A percentile compares a stretch with the other conserved stretches of the same genome.
These are phyloP conservation scores for Coptotermes formosanus DNA, from an alignment of 1,140 invertebrate species.

Conservation along the genomic window DNA sequence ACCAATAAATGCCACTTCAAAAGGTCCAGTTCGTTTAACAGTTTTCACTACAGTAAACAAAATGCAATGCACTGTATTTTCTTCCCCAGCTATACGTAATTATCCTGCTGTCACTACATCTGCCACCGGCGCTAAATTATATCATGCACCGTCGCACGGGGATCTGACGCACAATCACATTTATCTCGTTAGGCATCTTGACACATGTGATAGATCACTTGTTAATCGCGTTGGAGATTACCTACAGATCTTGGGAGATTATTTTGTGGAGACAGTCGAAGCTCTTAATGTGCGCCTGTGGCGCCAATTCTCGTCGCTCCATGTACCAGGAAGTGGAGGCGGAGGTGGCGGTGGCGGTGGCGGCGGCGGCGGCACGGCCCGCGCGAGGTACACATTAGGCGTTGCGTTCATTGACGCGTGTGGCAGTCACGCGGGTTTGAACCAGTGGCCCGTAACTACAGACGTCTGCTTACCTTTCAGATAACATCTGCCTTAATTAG, in stretches of 20 bases:
- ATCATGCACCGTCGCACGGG: too few species aligned
- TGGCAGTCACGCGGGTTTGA: not conserved
- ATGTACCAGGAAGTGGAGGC: not conserved
- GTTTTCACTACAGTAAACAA: not conserved
- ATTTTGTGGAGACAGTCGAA: not conserved
- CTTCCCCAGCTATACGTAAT: not conserved
- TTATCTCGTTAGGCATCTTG: not conserved
- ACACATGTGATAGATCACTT: not conserved
- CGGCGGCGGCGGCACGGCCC: not conserved
- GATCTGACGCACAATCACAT: not conserved
- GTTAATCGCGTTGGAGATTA: not conserved
- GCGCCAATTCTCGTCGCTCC: too few species aligned
- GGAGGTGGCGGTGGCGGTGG: too few species aligned
- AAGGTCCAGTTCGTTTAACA: not conserved
- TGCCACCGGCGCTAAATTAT: too few species aligned
- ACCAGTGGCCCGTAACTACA: not conserved
- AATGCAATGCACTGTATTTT: not conserved
- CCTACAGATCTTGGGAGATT: not conserved
- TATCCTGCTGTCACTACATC: not conserved
- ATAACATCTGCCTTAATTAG: not conserved
- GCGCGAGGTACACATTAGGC: not conserved
- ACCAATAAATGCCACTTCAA: too few species aligned
- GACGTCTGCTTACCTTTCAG: not conserved
- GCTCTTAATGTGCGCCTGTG: not conserved
- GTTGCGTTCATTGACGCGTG: too few species aligned